These are phyloP conservation scores for Fregetta grallaria DNA, from an alignment of 2,113 vertebrate genomes.

Conservation along the genomic window DNA sequence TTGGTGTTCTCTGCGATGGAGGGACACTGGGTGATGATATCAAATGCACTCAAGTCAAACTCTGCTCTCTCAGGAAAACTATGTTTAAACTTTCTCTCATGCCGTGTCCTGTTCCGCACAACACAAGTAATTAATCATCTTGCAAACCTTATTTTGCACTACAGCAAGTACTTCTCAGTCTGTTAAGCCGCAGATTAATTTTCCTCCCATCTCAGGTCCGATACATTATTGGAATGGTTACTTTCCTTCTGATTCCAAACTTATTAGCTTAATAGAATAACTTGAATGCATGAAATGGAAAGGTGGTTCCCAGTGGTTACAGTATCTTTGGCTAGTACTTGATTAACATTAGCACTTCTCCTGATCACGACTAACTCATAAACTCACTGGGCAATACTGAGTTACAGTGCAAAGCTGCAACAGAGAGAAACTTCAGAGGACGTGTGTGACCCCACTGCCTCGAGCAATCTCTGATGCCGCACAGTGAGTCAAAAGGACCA, in stretches of 20 bases:
- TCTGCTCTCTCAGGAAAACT: neutral
- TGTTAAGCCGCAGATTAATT: conserved; percentile 9
- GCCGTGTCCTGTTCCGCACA: neutral
- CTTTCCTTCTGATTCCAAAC: neutral
- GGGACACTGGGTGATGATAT: neutral
- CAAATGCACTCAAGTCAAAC: neutral
- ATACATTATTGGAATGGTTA: neutral
- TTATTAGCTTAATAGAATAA: neutral
- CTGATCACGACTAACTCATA: neutral
- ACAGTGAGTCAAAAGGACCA: neutral
- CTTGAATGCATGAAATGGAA: neutral
- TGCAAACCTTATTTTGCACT: neutral
- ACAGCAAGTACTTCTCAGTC: neutral
- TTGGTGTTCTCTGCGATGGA: neutral
- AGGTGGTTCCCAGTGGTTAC: neutral
- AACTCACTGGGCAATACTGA: neutral
- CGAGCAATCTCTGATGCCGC: neutral
- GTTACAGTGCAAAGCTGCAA: neutral
- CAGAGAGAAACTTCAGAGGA: neutral
- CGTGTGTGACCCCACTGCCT: fast-evolving
- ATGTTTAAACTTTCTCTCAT: neutral
- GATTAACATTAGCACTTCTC: neutral
- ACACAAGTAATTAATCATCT: neutral
- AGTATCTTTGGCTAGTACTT: neutral
- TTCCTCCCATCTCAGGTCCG: neutral